Evolutionary conservation across 2,888 invertebrate species (phyloP).

Genomic region (Dryococelus australis): DNA sequence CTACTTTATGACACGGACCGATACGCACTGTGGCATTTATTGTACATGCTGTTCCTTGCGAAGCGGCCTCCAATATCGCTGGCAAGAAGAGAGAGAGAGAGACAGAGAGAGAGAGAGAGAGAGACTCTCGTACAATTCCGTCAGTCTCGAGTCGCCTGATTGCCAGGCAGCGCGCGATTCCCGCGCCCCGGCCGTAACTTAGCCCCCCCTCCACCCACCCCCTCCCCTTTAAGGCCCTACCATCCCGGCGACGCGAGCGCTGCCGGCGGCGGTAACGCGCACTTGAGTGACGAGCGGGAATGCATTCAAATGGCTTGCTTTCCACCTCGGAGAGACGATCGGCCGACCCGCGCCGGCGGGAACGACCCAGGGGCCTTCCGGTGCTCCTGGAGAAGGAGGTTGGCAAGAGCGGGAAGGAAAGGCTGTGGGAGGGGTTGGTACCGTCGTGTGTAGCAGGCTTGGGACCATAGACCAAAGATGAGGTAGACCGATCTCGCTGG

Average conservation of each 20-base stretch:
- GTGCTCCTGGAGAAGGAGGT: slow-evolving; percentile 45
- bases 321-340: slow-evolving; percentile 51
- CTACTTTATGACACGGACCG: too few relatives aligned
- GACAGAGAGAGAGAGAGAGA: too few relatives aligned
- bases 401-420: neutral
- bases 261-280: slow-evolving; percentile 51
- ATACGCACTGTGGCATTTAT: too few relatives aligned
- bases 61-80: too few relatives aligned
- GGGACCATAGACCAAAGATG: too few relatives aligned
- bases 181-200: slow-evolving; percentile 64
- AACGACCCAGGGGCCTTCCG: too few relatives aligned
- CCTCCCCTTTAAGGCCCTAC: slow-evolving; percentile 25
- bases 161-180: slow-evolving; percentile 43
- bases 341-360: neutral
- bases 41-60: too few relatives aligned
- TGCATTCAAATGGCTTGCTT: slow-evolving; percentile 79
- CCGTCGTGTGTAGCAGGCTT: neutral
- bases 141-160: neutral
- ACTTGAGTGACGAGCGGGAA: slow-evolving; percentile 76
- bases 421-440: neutral
- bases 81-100: too few relatives aligned
- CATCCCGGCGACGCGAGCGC: slow-evolving; percentile 38
- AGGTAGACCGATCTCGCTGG: too few relatives aligned
- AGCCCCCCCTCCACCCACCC: too few relatives aligned
- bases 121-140: too few relatives aligned